Base-by-base conservation (phyloP, 1,140 invertebrate genomes). In the Aphelenchoides fujianensis region DNA sequence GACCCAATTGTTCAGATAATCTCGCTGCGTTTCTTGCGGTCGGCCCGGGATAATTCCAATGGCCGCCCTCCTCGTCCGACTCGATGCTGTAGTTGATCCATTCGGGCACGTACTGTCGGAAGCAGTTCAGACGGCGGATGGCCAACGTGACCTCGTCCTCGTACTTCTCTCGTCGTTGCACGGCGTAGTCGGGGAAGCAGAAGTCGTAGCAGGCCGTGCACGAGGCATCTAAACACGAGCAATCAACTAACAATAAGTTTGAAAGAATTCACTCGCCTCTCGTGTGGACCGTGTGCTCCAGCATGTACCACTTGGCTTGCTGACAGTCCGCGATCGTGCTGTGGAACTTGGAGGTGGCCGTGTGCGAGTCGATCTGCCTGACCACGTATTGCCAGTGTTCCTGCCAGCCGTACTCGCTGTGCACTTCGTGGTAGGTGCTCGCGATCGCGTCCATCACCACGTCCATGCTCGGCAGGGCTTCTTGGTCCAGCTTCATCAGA, bases 361-460 rank as follows among this genome's bases (percentile, higher is more conserved):
- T 52, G 12, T 54, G 66, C 12, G 69, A 28, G 52, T 83, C 81
- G 19, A 83, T 79, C 3, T 52, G 48, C 53, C 82, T 74, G 0
- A 75, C 70, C 1, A 69, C 71, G 37, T 81, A 83, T 59, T 83
- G 82, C 77, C 84, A 83, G 53, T 81, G 82, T 63, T 83, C 81
- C 70, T 83, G 81, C 81, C 81, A 83, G n/a, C 81, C 81, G 52
- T 78, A 85, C 19, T 78, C 73, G 7, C 74, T 73, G 53, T 77
- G 62, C 9, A 85, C 78, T 59, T 80, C 78, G 16, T 72, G 37
- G 57, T 70, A 57, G 27, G 79, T 80, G 23, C 74, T 63, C 9
- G 27, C 35, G 23, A 80, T 19, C 30, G 81, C 78, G 62, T 80
- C 78, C 48, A 52, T 35, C 9, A 80, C 31, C 1, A 66, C 64